Percentiles rank a stretch among this genome's conserved stretches.
Conservation (phyloP, 2,888 invertebrate genomes). For the Caenorhabditis wallacei region DNA sequence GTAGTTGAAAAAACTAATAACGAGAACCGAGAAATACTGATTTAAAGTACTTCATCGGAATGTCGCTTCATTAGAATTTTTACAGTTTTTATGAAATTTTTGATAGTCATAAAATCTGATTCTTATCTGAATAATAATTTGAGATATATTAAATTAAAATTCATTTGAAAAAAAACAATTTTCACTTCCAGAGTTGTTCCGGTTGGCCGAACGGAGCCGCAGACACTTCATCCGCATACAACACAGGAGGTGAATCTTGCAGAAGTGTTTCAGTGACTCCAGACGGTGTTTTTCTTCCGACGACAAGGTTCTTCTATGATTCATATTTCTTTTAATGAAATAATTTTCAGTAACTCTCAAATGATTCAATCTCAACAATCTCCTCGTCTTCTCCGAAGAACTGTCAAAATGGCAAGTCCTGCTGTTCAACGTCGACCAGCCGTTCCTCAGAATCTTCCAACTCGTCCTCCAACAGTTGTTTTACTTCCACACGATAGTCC, state of each 20-base stretch:
- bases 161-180: neutral
- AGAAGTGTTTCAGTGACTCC: slow-evolving; percentile 85
- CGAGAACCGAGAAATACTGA: no score
- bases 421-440: slow-evolving; percentile 48
- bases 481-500: slow-evolving; percentile 61
- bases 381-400: slow-evolving; percentile 59
- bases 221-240: slow-evolving; percentile 89
- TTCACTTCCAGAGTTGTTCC: slow-evolving; percentile 57
- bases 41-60: no score
- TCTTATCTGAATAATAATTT: no score
- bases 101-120: no score
- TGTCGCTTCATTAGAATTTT: no score
- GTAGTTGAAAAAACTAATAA: no score
- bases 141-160: no score
- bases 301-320: slow-evolving; percentile 22
- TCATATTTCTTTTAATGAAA: neutral
- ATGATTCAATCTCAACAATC: slow-evolving; percentile 56
- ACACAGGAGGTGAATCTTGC: slow-evolving; percentile 88
- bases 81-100: no score
- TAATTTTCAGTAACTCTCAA: slow-evolving; percentile 36
- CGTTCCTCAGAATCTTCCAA: slow-evolving; percentile 34
- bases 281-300: slow-evolving; percentile 62
- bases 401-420: slow-evolving; percentile 55
- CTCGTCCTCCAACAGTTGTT: slow-evolving; percentile 61
- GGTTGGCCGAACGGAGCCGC: slow-evolving; percentile 65